phyloP scores from a whole-genome alignment of 1,140 invertebrate species.

The Wiebesia pumilae region DNA sequence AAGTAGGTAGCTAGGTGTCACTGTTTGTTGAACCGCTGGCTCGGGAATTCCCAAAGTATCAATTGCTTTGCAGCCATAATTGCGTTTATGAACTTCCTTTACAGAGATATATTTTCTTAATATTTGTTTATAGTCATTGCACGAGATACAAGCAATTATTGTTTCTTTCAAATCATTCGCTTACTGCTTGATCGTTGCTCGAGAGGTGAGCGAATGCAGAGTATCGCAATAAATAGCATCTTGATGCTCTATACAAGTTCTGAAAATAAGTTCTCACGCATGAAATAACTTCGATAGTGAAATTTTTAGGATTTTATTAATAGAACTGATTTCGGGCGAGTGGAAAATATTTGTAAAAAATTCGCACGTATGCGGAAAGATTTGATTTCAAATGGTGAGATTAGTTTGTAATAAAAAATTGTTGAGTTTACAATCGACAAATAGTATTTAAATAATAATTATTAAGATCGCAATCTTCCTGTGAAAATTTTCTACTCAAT shows the following conservation, averaged over 20 bases:
- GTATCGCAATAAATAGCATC: background rate
- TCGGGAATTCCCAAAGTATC: background rate
- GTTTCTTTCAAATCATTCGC: background rate
- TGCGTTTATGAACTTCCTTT: background rate
- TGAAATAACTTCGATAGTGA: background rate
- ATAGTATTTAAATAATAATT: too few species aligned
- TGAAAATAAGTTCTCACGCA: background rate
- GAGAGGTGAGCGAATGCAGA: background rate
- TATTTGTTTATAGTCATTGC: background rate
- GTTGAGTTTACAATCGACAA: too few species aligned
- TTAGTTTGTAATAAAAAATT: too few species aligned
- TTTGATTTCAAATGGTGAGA: too few species aligned
- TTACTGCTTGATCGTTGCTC: too few species aligned
- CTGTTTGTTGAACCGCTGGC: background rate
- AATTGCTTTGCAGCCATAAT: background rate
- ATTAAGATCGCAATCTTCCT: too few species aligned
- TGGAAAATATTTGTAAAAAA: too few species aligned
- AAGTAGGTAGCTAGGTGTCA: conserved; percentile 9
- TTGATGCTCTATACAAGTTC: background rate
- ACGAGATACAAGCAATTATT: background rate
- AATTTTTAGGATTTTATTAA: too few species aligned
- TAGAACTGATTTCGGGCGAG: too few species aligned
- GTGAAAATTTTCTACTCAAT: too few species aligned
- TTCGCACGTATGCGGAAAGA: too few species aligned
- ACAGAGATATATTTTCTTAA: background rate